phyloP scores from a whole-genome alignment of 2,888 invertebrate genomes.

The Leucophenga maculata region DNA sequence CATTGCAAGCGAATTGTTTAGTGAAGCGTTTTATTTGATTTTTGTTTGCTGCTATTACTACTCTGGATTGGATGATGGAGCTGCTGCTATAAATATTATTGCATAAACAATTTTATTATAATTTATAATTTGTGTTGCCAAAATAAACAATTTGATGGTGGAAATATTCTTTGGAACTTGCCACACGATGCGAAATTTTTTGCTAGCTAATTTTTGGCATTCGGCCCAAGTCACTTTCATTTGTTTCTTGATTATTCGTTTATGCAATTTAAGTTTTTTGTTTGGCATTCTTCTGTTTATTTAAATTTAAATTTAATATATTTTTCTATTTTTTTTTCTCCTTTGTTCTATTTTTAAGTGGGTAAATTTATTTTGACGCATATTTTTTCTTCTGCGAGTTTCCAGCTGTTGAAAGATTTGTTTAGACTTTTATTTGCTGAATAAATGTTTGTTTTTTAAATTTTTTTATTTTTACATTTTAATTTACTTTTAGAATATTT shows the following conservation, averaged over 20 bases:
- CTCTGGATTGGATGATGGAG: too few relatives aligned
- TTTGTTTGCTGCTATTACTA: neutral
- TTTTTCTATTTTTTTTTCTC: neutral
- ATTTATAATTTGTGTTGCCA: constrained; percentile 13
- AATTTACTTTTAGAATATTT: too few relatives aligned
- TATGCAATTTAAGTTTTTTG: neutral
- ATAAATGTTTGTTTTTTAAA: too few relatives aligned
- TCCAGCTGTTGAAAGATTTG: neutral
- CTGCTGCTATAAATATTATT: constrained; percentile 6
- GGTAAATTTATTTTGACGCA: neutral
- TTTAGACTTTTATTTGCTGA: neutral
- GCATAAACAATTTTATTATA: constrained; percentile 12
- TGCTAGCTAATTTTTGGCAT: neutral
- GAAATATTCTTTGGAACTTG: neutral
- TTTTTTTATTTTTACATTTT: too few relatives aligned
- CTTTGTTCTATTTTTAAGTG: neutral
- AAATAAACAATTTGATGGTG: neutral
- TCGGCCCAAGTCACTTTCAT: neutral
- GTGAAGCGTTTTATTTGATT: constrained; percentile 12
- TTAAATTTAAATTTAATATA: neutral
- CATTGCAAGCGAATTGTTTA: neutral
- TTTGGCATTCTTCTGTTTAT: neutral
- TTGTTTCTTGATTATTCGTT: neutral
- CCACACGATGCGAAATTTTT: neutral
- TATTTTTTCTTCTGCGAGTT: neutral